Evolutionary conservation across 2,797 vertebrate species (phyloP), one percentile per base, ranked within the genome.

Genomic region (Micromesistius poutassou): DNA sequence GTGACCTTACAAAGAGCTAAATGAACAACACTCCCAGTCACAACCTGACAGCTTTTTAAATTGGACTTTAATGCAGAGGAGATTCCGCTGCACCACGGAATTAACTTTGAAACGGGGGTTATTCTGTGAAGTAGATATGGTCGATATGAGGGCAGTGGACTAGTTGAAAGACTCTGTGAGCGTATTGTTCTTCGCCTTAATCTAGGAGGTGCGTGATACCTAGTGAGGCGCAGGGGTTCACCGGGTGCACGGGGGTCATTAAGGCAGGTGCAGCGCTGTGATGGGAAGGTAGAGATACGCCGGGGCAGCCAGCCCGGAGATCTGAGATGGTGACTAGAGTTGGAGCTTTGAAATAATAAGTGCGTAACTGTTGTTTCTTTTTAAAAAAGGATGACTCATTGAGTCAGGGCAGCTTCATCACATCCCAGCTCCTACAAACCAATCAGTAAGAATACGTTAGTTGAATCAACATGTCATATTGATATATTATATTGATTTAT

Each of bases 1-100:
- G 90, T 93, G 91, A 93, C 93, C 92, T 92, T 82, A 85, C 86
- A 84, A 81, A 30, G 85, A 76, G 85, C 76, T 89, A 82, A 89
- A 74, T 76, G 76, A 84, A 72, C 82, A 79, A 25, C 86, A 80
- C 50, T 38, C 78, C 71, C 68, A 36, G 87, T 84, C 77, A 42
- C 12, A 82, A 30, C 22, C 55, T 62, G 55, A 62, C 30, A 71
- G 28, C 68, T 12, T 13, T 71, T 30, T 30, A 31, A 31, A 70
- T 70, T 70, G 66, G n/a, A 70, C 66, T 70, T 70, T 10, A 70
- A 31, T 16, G 30, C 10, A 3, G 28, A 16, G 30, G 68, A 71
- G 68, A 31, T 71, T 31, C 28, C 31, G 68, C 30, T 30, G 50
- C 16, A 79, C 78, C 83, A 84, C 71, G 55, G 55, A 7, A 25